phyloP scores from a whole-genome alignment of 2,888 invertebrate genomes.

The Amphipoea lucens region DNA sequence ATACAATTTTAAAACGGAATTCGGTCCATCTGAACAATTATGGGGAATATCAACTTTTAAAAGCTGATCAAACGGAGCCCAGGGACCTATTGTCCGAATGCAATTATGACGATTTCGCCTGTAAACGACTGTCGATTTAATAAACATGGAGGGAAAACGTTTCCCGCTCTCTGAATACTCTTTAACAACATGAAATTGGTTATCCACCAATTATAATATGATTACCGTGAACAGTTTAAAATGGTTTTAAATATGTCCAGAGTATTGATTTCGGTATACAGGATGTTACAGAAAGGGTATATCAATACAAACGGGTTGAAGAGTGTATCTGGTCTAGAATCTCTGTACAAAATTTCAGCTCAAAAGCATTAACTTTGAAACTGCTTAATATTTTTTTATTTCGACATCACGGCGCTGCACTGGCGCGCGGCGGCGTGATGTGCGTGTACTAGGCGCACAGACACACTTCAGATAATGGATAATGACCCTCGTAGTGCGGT shows the following conservation, averaged over 20 bases:
- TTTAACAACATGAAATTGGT: constrained; percentile 32
- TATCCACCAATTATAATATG: constrained; percentile 41
- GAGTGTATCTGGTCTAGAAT: too few species aligned
- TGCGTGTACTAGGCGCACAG: too few species aligned
- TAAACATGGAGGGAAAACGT: constrained; percentile 23
- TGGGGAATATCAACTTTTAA: constrained; percentile 56
- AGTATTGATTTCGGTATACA: constrained; percentile 28
- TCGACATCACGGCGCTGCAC: too few species aligned
- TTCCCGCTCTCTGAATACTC: constrained; percentile 20
- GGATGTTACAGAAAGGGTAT: too few species aligned
- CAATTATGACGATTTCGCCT: constrained; percentile 58
- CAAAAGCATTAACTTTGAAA: too few species aligned
- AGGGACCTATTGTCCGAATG: constrained; percentile 50
- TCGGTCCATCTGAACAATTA: constrained; percentile 44
- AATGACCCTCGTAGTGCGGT: too few species aligned
- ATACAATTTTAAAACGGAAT: constrained; percentile 50
- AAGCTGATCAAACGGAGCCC: constrained; percentile 58
- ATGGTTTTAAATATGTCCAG: constrained; percentile 14
- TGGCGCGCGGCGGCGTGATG: too few species aligned
- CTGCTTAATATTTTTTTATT: too few species aligned
- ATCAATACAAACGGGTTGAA: too few species aligned
- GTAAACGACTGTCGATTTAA: constrained; percentile 50
- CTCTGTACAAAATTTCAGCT: too few species aligned
- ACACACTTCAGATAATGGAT: too few species aligned
- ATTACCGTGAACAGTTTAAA: constrained; percentile 29